A percentile compares a stretch with the other conserved stretches of the same genome.
phyloP scores from a whole-genome alignment of 2,797 vertebrate genomes.

The Ficedula albicollis region DNA sequence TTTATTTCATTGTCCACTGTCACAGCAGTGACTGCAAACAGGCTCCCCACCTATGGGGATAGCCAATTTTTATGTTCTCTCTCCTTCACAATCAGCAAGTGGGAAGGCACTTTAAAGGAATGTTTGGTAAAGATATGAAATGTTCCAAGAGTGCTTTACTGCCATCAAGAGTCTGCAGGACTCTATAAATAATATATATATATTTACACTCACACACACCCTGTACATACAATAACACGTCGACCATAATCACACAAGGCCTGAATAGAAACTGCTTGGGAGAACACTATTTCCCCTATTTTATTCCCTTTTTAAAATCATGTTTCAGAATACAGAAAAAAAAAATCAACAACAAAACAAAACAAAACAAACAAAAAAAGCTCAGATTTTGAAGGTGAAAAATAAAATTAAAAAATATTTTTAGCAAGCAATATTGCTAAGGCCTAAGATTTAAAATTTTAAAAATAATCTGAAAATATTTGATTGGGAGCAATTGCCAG shows the following conservation, averaged over 20 bases:
- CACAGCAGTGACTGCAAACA: background rate
- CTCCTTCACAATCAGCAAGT: background rate
- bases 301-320: background rate
- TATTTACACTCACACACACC: background rate
- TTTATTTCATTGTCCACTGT: background rate
- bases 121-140: background rate
- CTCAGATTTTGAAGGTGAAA: background rate
- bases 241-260: background rate
- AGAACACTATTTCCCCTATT: background rate
- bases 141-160: background rate
- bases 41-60: fast-evolving
- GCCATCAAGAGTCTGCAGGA: background rate
- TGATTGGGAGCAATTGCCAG: background rate
- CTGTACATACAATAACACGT: background rate
- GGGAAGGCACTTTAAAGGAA: background rate
- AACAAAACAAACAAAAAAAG: background rate
- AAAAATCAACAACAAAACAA: background rate
- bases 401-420: background rate
- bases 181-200: background rate
- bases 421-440: background rate
- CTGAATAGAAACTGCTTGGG: background rate
- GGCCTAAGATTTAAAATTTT: background rate
- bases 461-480: background rate
- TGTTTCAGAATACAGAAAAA: background rate
- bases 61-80: background rate